Evolutionary conservation across 2,113 vertebrate genomes (phyloP), one percentile per base, ranked within the genome.

Genomic region (Microcebus griseorufus): DNA sequence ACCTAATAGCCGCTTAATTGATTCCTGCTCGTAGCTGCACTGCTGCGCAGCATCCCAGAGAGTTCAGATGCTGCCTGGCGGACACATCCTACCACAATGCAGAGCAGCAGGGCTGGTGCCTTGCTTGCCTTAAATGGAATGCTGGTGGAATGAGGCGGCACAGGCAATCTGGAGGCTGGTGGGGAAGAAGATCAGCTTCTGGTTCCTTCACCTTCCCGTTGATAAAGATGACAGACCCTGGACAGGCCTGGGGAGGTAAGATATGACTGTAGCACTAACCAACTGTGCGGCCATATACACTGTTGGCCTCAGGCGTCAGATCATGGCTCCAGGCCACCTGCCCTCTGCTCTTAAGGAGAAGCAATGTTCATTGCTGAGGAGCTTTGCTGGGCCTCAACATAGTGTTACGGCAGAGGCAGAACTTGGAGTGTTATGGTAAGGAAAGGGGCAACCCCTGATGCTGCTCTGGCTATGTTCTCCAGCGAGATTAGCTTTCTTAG

Each of bases 1-100:
- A 92, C 86, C 86, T 93, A 96, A 95, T 22, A 72, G 89, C 89
- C 0, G 5, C 80, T 84, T 97, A 96, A 95, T 37, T 96, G 95
- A 98, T 95, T 96, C 86, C 37, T 12, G 32, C 51, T 84, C 58
- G 45, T 48, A 73, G 82, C 89, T 34, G 73, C 55, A 37, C n/a
- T 55, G 92, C 82, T 2, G 6, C 45, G 10, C 8, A 42, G 88
- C 53, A 45, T 51, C 78, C 62, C 22, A 3, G 72, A 45, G 48
- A 4, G 0, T 27, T 72, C 70, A 2, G 34, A 34, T n/a, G 88
- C 69, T 42, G 48, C 14, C 22, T 4, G 22, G 51, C 90, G 53
- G n/a, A 42, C 16, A 6, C 64, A 23, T 58, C 96, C 82, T 32
- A 0, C 42, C 65, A 64, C 65, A 7, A 34, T 29, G 83, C 96